Evolutionary conservation across 2,888 invertebrate species (phyloP), one percentile per base, ranked within the genome.

Genomic region (Eupithecia vulgata): DNA sequence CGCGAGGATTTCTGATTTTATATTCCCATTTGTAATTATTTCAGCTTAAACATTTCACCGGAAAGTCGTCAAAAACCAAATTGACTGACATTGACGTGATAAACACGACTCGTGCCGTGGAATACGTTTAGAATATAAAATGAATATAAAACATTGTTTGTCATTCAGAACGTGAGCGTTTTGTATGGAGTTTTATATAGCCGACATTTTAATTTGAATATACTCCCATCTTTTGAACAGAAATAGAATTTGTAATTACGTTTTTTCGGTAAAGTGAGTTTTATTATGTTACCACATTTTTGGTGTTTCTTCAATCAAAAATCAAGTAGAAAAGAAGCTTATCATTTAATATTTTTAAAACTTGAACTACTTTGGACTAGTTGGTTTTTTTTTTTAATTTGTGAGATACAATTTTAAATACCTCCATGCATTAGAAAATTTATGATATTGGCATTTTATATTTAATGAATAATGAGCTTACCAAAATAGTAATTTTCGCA

Each of bases 121-220:
- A 34, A 62, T 62, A 37, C n/a, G 62, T n/a, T 15, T 35, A 17
- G 34, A 17, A 34, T 61, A 61, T 61, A 34, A 35, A n/a, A 34
- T 17, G n/a, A 35, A 17, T 62, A 62, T 62, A 37, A 62, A 62
- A 35, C 62, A 34, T 8, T 62, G 61, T 61, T 61, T 61, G 62
- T 35, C 34, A 62, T 62, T 62, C 62, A 35, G 0, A 30, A 35
- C 62, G 34, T 62, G 62, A n/a, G 62, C 62, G n/a, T 62, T 6
- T 35, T 61, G 7, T 17, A 1, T 61, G 8, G n/a, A 37, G 5
- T 64, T 64, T 37, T 64, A 64, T 37, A 64, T 7, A 17, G 64
- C 64, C 10, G 37, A 64, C n/a, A 64, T 64, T 64, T 64, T n/a
- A 37, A 62, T 64, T 37, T 64, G 37, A 21, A 64, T 64, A 37